Conservation (phyloP, 2,113 vertebrate species). For the Pungitius pungitius region DNA sequence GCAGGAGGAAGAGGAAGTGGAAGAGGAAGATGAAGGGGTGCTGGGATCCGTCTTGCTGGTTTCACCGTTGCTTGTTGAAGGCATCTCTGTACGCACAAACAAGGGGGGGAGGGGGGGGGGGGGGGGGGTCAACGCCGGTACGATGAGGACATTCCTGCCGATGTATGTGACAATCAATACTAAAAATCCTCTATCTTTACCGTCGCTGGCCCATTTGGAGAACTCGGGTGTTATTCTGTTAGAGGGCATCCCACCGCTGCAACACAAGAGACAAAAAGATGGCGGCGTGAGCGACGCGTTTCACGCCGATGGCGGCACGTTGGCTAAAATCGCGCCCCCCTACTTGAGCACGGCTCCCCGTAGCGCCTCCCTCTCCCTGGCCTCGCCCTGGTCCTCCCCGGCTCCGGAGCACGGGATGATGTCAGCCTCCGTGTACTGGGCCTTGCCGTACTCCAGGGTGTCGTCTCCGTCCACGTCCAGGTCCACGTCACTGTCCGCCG, state of each 20-base stretch:
- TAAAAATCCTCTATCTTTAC: slow-evolving; percentile 71
- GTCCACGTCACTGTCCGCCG: slow-evolving; percentile 96
- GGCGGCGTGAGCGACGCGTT: not conserved
- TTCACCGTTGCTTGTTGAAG: slow-evolving; percentile 98
- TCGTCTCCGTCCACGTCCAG: slow-evolving; percentile 98
- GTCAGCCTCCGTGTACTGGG: slow-evolving; percentile 98
- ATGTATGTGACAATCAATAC: not conserved
- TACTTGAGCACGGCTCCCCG: slow-evolving; percentile 98
- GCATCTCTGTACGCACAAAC: slow-evolving; percentile 87
- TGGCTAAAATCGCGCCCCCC: slow-evolving; percentile 41
- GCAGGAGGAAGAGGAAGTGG: slow-evolving; percentile 69
- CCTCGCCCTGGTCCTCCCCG: slow-evolving; percentile 97
- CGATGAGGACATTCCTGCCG: not conserved
- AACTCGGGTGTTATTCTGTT: slow-evolving; percentile 98
- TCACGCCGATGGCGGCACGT: not conserved
- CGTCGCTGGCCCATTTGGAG: slow-evolving; percentile 97
- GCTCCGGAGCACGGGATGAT: slow-evolving; percentile 98
- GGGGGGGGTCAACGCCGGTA: not conserved
- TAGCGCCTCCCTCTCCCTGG: slow-evolving; percentile 96
- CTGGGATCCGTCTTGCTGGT: slow-evolving; percentile 92
- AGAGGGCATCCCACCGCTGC: slow-evolving; percentile 94
- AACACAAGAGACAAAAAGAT: slow-evolving; percentile 35
- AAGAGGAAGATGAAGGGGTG: slow-evolving; percentile 73
- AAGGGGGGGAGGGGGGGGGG: not conserved
- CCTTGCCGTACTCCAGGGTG: slow-evolving; percentile 98